Evolutionary conservation across 2,888 invertebrate species (phyloP), one percentile per base, ranked within the genome.

Genomic region (Resseliella maxima): DNA sequence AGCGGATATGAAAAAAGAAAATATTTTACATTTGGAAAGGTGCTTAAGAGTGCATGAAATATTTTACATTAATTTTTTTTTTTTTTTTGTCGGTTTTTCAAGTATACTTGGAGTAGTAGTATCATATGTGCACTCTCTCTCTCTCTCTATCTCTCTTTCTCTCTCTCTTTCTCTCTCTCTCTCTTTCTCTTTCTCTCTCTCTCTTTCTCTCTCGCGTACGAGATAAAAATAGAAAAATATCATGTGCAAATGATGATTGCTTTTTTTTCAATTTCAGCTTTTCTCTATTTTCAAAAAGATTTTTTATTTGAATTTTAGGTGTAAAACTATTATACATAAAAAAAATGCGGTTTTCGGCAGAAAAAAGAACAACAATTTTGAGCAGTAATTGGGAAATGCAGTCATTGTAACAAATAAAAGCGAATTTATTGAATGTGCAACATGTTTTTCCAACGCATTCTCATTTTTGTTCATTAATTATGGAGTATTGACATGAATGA

Each of bases 1-100:
- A 54, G 86, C 86, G 54, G 35, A 54, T 59, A 86, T 54, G 59
- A 86, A 86, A 59, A 86, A n/a, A n/a, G n/a, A n/a, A n/a, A 86
- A 59, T 86, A 86, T 86, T 86, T 86, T 59, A 86, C 59, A 86
- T 86, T 86, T 59, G 86, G 59, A 86, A 54, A 54, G 54, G 36
- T 54, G 86, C 36, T 86, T 86, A 59, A 86, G 86, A 86, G 86
- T 36, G 86, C 86, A 86, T 54, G 59, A 86, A 59, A 86, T 86
- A 54, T 54, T 72, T 72, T 72, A 35, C 27, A 72, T n/a, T 72
- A 72, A 72, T 72, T 72, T 72, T 72, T 0, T 3, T n/a, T n/a
- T n/a, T n/a, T n/a, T n/a, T n/a, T n/a, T n/a, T n/a, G n/a, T n/a
- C n/a, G n/a, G n/a, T 72, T 35, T 72, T 31, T 15, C 10, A 31